phyloP scores from a whole-genome alignment of 2,113 vertebrate species.

The Lucifuga dentata region DNA sequence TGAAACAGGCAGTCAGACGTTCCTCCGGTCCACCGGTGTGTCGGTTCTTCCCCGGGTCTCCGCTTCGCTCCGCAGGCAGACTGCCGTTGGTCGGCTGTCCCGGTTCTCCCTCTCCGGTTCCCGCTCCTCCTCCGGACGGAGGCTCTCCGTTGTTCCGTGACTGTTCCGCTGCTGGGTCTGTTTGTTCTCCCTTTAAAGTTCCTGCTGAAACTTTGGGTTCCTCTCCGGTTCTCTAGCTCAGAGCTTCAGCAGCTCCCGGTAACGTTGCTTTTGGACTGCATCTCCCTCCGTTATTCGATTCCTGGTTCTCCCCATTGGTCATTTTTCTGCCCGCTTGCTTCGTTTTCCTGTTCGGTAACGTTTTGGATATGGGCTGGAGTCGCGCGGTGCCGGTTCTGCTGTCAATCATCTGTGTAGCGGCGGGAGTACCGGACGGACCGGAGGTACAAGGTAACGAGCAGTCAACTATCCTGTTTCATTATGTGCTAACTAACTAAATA shows the following conservation, averaged over 20 bases:
- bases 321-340: no score
- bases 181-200: no score
- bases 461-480: no score
- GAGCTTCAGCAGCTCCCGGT: not conserved
- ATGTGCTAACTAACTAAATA: no score
- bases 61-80: no score
- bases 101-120: not conserved
- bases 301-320: not conserved
- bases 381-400: slow-evolving; percentile 57
- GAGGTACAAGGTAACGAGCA: slow-evolving; percentile 70
- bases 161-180: no score
- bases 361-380: slow-evolving; percentile 52
- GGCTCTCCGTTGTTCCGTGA: not conserved
- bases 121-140: not conserved
- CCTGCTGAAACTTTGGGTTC: no score
- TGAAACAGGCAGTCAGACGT: no score
- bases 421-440: slow-evolving; percentile 50
- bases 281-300: no score
- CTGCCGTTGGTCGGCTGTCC: not conserved
- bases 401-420: slow-evolving; percentile 30
- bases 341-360: not conserved
- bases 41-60: not conserved
- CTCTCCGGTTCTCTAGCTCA: not conserved
- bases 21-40: slow-evolving; percentile 2
- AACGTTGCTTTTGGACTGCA: not conserved